Conservation (phyloP, 2,113 vertebrate species). For the Oxyura jamaicensis region DNA sequence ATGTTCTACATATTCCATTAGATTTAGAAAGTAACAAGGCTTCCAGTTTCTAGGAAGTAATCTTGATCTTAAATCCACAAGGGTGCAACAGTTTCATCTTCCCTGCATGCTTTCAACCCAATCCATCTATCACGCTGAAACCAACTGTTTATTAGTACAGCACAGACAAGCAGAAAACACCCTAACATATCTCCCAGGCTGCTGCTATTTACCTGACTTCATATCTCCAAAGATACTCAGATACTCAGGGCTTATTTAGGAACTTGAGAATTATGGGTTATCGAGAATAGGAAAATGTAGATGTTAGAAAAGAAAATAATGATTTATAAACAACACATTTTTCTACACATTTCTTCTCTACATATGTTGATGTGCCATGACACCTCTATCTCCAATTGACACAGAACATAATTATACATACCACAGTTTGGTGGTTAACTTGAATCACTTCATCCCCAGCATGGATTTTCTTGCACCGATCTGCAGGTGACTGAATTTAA, state of each 20-base stretch:
- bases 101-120: background rate
- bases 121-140: background rate
- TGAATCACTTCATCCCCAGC: constrained; percentile 92
- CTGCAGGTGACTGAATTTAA: constrained; percentile 91
- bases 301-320: constrained; percentile 12
- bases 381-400: constrained; percentile 74
- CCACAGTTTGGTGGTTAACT: constrained; percentile 90
- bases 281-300: background rate
- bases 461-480: constrained; percentile 97
- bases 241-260: background rate
- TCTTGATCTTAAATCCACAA: background rate
- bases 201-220: background rate
- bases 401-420: constrained; percentile 84
- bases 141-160: background rate
- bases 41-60: background rate
- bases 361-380: constrained; percentile 30
- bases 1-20: background rate
- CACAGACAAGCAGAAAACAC: background rate
- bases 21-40: background rate
- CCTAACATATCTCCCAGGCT: background rate
- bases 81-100: background rate
- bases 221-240: background rate
- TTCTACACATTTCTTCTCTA: constrained; percentile 50
- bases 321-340: constrained; percentile 33
- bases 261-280: background rate